Base-by-base conservation (phyloP, 2,797 vertebrate species). In the Chelon labrosus region DNA sequence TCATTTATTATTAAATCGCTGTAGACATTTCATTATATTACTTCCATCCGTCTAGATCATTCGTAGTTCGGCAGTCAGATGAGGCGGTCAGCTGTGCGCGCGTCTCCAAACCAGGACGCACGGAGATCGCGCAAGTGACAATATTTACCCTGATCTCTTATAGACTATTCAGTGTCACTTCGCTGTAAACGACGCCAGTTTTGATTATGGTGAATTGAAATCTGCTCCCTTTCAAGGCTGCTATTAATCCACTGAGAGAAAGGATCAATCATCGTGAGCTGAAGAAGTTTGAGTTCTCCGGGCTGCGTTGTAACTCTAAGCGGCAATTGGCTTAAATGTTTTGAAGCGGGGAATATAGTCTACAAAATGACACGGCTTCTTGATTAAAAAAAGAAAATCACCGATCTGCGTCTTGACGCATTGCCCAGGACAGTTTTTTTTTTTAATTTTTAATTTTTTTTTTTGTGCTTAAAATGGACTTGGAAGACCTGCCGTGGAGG, bases 401-500 rank as follows among this genome's bases (percentile, higher is more conserved):
- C 38, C 65, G 85, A 82, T 79, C 73, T 63, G 82, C 70, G 88
- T 87, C 79, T 75, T 79, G 80, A 89, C 88, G 79, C 85, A 56
- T 70, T 65, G 63, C 59, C 63, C 78, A 35, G 87, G 76, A 91
- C 84, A 35, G 0, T 27, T 27, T 27, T 27, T 27, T 83, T 85
- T 71, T 65, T 65, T 67, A 47, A 22, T 22, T 22, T 1, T 22
- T 22, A 22, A 1, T 27, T 27, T 27, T 83, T 85, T 71, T 65
- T 67, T 67, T 50, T 57, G 54, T 35, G 66, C 77, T 72, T 85
- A 87, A 82, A 79, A 93, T 91, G 91, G 88, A 91, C 85, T 90
- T 89, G 75, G 77, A 69, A 55, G 88, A 83, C 17, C 70, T 83
- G 70, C 69, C 65, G 74, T 80, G 89, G 89, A 85, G 84, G 86